Base-by-base conservation (phyloP, 2,888 invertebrate genomes). In the Falcaria lacertinaria region DNA sequence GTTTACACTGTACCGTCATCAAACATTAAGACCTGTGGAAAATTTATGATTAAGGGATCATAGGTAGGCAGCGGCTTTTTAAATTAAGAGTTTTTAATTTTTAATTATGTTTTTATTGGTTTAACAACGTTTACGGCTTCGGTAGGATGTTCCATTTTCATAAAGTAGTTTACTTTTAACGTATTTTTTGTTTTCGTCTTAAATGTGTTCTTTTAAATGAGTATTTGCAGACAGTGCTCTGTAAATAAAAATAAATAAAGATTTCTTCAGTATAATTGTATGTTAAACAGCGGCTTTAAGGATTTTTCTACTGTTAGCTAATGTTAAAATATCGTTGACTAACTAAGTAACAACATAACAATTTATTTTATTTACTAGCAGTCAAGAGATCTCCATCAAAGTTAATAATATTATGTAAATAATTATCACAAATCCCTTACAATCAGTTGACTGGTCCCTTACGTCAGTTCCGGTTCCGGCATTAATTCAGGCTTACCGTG, bases 401-500 rank as follows among this genome's bases (percentile, higher is more conserved):
- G 28, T 11, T 2, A 11, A 28, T 28, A 28, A 7, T 8, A 25
- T 25, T 7, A 28, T 11, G 7, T 11, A 28, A 28, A 28, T 28
- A 28, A 28, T 28, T 28, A 28, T 28, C 28, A 28, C 28, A 28
- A 28, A 28, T 28, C 28, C 28, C 11, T 28, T 11, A 28, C 28
- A 28, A 28, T 28, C 28, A 28, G 28, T 28, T 28, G 28, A 11
- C 28, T 28, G 7, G 28, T 28, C 28, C 22, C 11, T 28, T 11
- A 7, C 28, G 28, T 11, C 11, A 6, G 19, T 28, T 28, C 62
- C 61, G 64, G 66, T 74, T 77, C 70, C 73, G 58, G 57, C 65
- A 78, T 80, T 78, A 77, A 80, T 82, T 76, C 75, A 68, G 61
- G 58, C 58, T 57, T 22, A 15, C 55, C 57, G 54, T 56, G 60